Percentiles rank a stretch among this genome's conserved stretches.
phyloP scores from a whole-genome alignment of 2,888 invertebrate genomes.

The Sphecodes monilicornis region DNA sequence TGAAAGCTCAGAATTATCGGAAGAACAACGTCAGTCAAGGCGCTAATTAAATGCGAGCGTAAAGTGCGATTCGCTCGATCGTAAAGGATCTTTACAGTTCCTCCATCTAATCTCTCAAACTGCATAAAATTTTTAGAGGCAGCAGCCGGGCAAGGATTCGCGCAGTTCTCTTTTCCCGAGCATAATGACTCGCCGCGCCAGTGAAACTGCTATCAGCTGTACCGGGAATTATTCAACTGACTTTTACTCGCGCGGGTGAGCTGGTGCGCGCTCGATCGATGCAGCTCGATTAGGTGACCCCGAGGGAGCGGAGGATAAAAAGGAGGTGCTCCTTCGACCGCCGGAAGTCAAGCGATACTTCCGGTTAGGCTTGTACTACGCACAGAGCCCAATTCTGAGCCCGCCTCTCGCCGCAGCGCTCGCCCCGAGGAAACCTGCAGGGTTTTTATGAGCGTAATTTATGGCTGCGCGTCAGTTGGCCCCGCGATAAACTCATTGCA shows the following conservation, averaged over 20 bases:
- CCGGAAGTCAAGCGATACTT: conserved; percentile 7
- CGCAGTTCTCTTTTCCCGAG: neutral
- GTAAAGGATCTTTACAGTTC: conserved; percentile 25
- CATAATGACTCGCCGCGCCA: conserved; percentile 17
- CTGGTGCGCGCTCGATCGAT: neutral
- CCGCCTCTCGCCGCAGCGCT: conserved; percentile 34
- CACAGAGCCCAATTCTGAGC: conserved; percentile 41
- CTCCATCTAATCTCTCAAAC: conserved; percentile 6
- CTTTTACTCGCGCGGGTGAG: neutral
- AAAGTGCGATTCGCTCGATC: neutral
- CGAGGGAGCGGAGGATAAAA: neutral
- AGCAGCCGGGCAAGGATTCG: conserved; percentile 26
- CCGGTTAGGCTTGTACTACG: conserved; percentile 21
- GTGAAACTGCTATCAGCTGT: conserved; percentile 28
- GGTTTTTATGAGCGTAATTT: conserved; percentile 70
- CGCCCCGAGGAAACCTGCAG: conserved; percentile 48
- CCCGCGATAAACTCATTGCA: conserved; percentile 65
- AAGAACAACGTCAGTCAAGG: neutral
- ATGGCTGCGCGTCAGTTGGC: conserved; percentile 70
- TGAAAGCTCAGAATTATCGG: neutral
- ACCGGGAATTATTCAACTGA: conserved; percentile 27
- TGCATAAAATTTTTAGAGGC: conserved; percentile 36
- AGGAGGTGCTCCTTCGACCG: neutral
- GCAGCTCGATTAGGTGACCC: neutral
- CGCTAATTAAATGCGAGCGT: conserved; percentile 17